Evolutionary conservation across 1,140 invertebrate genomes (phyloP).

Genomic region (Rhopalosiphum maidis): DNA sequence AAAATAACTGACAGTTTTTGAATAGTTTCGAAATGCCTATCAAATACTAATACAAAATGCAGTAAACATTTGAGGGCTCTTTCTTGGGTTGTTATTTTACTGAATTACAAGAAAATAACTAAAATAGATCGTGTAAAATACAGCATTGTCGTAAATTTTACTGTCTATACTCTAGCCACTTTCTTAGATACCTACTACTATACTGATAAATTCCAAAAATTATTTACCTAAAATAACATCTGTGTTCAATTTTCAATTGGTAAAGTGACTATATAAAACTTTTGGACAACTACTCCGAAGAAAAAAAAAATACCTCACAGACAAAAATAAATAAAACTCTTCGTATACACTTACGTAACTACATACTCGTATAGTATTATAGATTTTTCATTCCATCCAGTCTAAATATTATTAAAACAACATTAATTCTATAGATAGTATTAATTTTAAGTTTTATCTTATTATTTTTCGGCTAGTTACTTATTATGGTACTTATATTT

Average conservation of each 20-base stretch:
- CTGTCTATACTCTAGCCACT: not conserved
- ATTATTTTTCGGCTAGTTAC: not conserved
- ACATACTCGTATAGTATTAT: not conserved
- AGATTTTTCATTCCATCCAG: not conserved
- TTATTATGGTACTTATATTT: not conserved
- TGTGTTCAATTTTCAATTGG: not conserved
- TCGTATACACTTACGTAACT: not conserved
- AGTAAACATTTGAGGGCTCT: not conserved
- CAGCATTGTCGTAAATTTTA: not conserved
- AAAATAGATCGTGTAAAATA: not conserved
- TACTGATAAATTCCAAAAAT: not conserved
- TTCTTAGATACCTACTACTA: not conserved
- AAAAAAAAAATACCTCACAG: not conserved
- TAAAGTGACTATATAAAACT: slow-evolving; percentile 6
- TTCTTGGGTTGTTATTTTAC: not conserved
- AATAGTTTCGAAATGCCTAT: not conserved
- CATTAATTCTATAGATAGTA: not conserved
- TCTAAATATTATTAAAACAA: not conserved
- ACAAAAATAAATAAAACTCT: slow-evolving; percentile 5
- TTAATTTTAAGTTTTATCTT: not conserved
- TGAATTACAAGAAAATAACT: not conserved
- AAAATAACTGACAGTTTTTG: not conserved
- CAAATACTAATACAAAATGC: not conserved
- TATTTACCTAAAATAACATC: slow-evolving; percentile 6
- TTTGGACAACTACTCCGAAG: not conserved